phyloP scores from a whole-genome alignment of 2,797 vertebrate genomes.

The Perodicticus potto region DNA sequence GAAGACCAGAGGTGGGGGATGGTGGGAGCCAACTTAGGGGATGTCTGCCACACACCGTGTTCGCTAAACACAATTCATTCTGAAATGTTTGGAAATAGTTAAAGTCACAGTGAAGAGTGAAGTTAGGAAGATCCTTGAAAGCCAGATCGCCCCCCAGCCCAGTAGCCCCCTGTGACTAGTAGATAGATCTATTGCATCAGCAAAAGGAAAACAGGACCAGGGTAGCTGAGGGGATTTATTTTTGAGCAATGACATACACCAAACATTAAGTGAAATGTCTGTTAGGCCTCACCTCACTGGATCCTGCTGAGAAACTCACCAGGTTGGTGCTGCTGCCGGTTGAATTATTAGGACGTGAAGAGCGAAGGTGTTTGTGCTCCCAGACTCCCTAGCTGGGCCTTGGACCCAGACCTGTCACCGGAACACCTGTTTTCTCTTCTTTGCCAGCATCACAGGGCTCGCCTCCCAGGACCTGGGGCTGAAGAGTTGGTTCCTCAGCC shows the following conservation, averaged over 20 bases:
- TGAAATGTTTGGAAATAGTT: neutral
- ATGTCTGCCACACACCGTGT: neutral
- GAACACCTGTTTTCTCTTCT: neutral
- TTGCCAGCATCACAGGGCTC: no score
- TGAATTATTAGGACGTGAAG: rapidly evolving
- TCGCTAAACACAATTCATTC: neutral
- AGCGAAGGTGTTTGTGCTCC: rapidly evolving
- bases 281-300: neutral
- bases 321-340: neutral
- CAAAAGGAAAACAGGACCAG: neutral
- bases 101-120: neutral
- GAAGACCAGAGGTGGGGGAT: no score
- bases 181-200: neutral
- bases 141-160: neutral
- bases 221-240: neutral
- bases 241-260: neutral
- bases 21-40: rapidly evolving
- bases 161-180: no score
- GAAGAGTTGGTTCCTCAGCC: neutral
- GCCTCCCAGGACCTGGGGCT: neutral
- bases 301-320: neutral
- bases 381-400: no score
- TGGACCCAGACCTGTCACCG: neutral
- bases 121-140: neutral
- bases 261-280: rapidly evolving